phyloP scores from a whole-genome alignment of 2,888 invertebrate genomes.

The Clitarchus hookeri region DNA sequence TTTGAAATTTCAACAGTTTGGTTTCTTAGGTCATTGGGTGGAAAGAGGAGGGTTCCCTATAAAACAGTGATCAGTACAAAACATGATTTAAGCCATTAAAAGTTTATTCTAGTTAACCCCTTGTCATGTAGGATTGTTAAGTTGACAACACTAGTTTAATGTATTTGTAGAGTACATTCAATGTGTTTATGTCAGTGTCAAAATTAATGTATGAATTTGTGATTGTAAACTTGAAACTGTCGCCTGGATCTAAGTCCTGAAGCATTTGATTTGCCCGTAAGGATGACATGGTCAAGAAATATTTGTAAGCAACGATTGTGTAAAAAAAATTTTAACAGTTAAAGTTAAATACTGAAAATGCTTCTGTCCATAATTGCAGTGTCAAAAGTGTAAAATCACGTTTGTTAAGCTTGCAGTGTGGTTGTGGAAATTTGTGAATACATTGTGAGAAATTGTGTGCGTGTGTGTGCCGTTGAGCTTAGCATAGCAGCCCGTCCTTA shows the following conservation, averaged over 20 bases:
- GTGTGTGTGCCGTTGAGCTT: constrained; percentile 21
- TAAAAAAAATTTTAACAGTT: not conserved
- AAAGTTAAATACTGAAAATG: not conserved
- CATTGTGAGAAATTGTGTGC: not conserved
- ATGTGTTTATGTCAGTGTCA: not conserved
- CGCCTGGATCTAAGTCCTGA: not conserved
- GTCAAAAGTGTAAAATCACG: not conserved
- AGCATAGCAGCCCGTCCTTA: constrained; percentile 34
- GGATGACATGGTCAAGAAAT: too few relatives aligned
- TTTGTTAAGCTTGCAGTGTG: not conserved
- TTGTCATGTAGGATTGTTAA: too few relatives aligned
- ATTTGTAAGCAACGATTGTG: not conserved
- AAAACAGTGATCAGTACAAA: too few relatives aligned
- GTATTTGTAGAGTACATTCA: not conserved
- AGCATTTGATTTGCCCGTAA: not conserved
- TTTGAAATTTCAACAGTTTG: too few relatives aligned
- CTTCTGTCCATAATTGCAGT: not conserved
- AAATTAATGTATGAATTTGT: not conserved
- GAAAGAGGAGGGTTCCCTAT: too few relatives aligned
- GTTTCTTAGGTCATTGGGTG: too few relatives aligned
- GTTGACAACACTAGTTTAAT: not conserved
- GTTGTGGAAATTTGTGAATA: not conserved
- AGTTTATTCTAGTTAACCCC: too few relatives aligned
- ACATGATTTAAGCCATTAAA: too few relatives aligned
- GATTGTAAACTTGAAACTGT: not conserved